A percentile compares a stretch with the other conserved stretches of the same genome.
These are phyloP conservation scores for Drosophila takahashii DNA, from an alignment of 1,140 invertebrate genomes.

Conservation along the genomic window DNA sequence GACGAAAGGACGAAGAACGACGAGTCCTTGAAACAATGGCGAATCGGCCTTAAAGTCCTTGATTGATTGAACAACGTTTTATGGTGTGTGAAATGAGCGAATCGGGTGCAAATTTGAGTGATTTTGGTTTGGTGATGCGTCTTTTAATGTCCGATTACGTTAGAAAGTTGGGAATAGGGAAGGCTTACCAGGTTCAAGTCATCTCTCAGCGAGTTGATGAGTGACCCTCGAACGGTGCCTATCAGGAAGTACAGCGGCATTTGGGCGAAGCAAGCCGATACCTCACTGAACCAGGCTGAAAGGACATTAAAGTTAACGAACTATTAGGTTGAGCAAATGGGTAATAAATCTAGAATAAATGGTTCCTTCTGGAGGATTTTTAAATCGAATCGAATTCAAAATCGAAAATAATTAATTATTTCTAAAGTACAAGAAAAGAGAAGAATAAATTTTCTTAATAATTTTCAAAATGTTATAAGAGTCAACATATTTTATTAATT, in stretches of 20 bases:
- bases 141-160: constrained; percentile 53
- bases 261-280: constrained; percentile 85
- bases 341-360: constrained; percentile 4
- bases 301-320: constrained; percentile 16
- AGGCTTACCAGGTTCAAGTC: constrained; percentile 80
- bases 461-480: no score
- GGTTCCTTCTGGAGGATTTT: no score
- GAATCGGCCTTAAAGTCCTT: constrained; percentile 55
- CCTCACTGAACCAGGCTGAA: constrained; percentile 84
- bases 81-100: constrained; percentile 80
- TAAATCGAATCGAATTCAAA: no score
- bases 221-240: constrained; percentile 87
- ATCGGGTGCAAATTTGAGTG: constrained; percentile 77
- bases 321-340: constrained; percentile 12
- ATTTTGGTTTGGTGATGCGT: constrained; percentile 57
- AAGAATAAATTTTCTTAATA: no score
- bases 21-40: constrained; percentile 62
- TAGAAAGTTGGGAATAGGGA: constrained; percentile 7
- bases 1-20: constrained; percentile 10
- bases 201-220: constrained; percentile 86
- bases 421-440: no score
- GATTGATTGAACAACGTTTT: constrained; percentile 79
- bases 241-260: constrained; percentile 88
- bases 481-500: no score
- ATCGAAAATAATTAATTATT: no score